Conservation (phyloP, 2,113 vertebrate species). For the Camelus bactrianus region DNA sequence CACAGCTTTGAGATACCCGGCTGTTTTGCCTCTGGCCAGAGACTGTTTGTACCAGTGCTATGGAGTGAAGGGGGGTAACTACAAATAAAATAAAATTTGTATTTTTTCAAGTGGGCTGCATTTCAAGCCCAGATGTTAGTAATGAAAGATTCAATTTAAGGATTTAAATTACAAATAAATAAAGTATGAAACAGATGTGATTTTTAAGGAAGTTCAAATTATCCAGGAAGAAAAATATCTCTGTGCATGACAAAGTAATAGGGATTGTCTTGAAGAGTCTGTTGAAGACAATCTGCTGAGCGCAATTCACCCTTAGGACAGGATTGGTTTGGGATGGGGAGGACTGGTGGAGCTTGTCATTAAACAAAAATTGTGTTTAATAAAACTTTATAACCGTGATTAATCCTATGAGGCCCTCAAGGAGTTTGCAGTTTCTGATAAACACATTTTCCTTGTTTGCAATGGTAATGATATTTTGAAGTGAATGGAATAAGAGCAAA, state of each 20-base stretch:
- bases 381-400: conserved; percentile 96
- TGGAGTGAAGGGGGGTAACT: conserved; percentile 90
- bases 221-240: conserved; percentile 94
- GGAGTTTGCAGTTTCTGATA: conserved; percentile 93
- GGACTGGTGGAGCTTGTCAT: conserved; percentile 95
- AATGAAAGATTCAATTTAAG: conserved; percentile 94
- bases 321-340: conserved; percentile 92
- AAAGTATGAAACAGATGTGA: conserved; percentile 95
- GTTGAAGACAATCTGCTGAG: conserved; percentile 94
- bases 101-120: conserved; percentile 94
- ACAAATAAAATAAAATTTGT: conserved; percentile 95
- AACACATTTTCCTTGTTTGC: conserved; percentile 94
- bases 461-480: conserved; percentile 94
- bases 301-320: conserved; percentile 93
- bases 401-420: conserved; percentile 95
- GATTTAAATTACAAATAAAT: conserved; percentile 96
- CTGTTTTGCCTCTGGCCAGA: conserved; percentile 94
- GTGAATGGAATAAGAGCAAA: conserved; percentile 90
- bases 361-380: conserved; percentile 96
- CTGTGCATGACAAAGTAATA: conserved; percentile 93
- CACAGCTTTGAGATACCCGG: conserved; percentile 94
- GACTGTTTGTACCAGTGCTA: conserved; percentile 92
- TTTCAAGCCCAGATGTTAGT: conserved; percentile 95
- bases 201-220: conserved; percentile 95
- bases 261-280: conserved; percentile 93